phyloP scores from a whole-genome alignment of 1,140 invertebrate genomes.

The Aphaenogaster floridana region DNA sequence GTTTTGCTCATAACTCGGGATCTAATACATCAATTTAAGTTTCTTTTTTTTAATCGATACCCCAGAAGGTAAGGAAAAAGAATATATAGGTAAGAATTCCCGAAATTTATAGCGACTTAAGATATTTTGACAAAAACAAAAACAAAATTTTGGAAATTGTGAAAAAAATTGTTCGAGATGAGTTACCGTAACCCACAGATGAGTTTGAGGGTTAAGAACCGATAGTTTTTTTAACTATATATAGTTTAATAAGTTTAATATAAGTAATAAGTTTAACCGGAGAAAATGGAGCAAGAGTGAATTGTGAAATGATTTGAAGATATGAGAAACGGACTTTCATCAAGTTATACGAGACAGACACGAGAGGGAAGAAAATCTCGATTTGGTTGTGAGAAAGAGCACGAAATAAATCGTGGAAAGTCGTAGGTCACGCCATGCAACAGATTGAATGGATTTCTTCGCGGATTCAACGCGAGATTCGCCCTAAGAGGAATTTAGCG shows the following conservation, averaged over 20 bases:
- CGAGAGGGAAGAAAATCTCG: constrained; percentile 3
- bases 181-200: no score
- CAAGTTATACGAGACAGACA: not conserved
- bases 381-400: not conserved
- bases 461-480: constrained; percentile 23
- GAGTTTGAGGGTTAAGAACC: not conserved
- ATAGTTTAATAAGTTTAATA: no score
- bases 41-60: no score
- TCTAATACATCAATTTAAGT: no score
- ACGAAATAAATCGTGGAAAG: constrained; percentile 27
- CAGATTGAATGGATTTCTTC: constrained; percentile 48
- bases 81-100: no score
- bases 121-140: no score
- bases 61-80: no score
- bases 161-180: no score
- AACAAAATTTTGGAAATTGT: no score
- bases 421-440: constrained; percentile 34
- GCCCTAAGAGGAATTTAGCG: constrained; percentile 39
- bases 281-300: not conserved
- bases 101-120: no score
- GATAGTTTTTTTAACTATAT: not conserved
- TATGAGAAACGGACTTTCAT: not conserved
- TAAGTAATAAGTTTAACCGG: not conserved
- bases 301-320: constrained; percentile 17
- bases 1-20: no score